These are phyloP conservation scores for Hypomecis punctinalis DNA, from an alignment of 2,888 invertebrate genomes.

Conservation along the genomic window DNA sequence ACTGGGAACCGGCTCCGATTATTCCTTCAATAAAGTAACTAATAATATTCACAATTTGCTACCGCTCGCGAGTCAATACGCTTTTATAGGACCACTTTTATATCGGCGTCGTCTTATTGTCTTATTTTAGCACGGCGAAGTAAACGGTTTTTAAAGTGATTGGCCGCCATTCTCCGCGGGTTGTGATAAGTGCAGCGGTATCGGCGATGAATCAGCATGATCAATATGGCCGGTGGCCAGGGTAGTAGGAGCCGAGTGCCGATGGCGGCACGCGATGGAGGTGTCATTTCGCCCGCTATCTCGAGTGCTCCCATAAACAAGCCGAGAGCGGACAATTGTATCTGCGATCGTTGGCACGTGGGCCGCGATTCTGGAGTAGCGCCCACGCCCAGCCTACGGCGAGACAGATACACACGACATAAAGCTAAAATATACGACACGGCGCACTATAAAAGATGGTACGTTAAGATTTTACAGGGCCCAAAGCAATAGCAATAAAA, in stretches of 20 bases:
- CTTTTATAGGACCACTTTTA: conserved; percentile 51
- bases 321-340: conserved; percentile 75
- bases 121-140: conserved; percentile 41
- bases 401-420: conserved; percentile 62
- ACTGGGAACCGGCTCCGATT: conserved; percentile 53
- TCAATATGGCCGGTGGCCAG: conserved; percentile 29
- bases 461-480: conserved; percentile 71
- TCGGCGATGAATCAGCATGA: conserved; percentile 31
- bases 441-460: conserved; percentile 72
- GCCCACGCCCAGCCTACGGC: conserved; percentile 71
- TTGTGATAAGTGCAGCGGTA: conserved; percentile 31
- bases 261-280: conserved; percentile 65
- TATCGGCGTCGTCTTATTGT: conserved; percentile 47
- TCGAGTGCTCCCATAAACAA: conserved; percentile 73
- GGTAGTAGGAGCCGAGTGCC: conserved; percentile 45
- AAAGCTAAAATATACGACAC: conserved; percentile 75
- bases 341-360: conserved; percentile 77
- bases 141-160: conserved; percentile 40
- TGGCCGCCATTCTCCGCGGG: conserved; percentile 17
- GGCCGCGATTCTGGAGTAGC: conserved; percentile 78
- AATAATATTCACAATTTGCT: conserved; percentile 59
- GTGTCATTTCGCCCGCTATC: conserved; percentile 72
- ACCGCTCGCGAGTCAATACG: conserved; percentile 53
- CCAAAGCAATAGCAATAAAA: conserved; percentile 71
- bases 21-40: conserved; percentile 60